These are phyloP conservation scores for Tipula helvola DNA, from an alignment of 2,888 invertebrate species.

Conservation along the genomic window DNA sequence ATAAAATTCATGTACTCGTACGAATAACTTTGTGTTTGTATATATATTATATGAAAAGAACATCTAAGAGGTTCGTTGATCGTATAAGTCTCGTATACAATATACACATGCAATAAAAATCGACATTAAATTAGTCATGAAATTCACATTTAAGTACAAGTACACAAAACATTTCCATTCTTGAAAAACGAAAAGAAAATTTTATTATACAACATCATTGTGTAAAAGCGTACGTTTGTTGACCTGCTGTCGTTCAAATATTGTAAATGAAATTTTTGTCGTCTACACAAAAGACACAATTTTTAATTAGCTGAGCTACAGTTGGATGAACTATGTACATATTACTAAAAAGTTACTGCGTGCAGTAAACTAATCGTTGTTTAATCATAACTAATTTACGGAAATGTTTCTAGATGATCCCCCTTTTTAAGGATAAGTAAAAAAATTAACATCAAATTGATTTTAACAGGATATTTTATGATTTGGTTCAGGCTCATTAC, in stretches of 20 bases:
- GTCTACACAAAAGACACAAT: background rate
- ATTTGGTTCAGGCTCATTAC: background rate
- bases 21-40: background rate
- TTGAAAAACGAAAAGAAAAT: background rate
- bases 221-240: background rate
- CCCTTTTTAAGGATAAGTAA: background rate
- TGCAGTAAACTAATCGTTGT: background rate
- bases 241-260: background rate
- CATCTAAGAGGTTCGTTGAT: background rate
- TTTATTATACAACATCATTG: background rate
- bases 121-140: slow-evolving; percentile 4
- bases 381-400: background rate
- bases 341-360: background rate
- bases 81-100: background rate
- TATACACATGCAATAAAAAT: background rate
- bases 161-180: background rate
- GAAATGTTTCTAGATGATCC: background rate
- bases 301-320: background rate
- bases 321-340: background rate
- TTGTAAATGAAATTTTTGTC: background rate
- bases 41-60: background rate
- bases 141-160: background rate
- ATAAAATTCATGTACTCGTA: background rate
- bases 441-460: background rate
- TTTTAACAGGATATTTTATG: background rate